Conservation (phyloP, 2,113 vertebrate genomes). For the Trogon surrucura region DNA sequence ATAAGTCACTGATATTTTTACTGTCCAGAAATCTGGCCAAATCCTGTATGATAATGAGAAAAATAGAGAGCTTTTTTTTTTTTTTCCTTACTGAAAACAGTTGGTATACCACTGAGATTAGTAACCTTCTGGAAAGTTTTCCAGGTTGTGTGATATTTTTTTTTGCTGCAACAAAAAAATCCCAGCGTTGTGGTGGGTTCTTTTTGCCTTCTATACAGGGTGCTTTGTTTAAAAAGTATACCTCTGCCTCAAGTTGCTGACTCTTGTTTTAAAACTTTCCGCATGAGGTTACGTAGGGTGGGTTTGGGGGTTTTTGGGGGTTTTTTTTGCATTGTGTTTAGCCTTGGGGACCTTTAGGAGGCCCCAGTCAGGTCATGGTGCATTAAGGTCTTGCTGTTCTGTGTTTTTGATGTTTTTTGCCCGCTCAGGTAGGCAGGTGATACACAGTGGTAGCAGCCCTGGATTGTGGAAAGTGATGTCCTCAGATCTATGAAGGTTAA, state of each 20-base stretch:
- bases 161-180: background rate
- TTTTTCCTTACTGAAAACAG: background rate
- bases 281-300: background rate
- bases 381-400: fast-evolving
- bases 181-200: fast-evolving
- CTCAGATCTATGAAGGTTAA: background rate
- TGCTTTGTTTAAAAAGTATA: background rate
- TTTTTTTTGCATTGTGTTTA: background rate
- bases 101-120: background rate
- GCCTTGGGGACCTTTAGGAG: background rate
- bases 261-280: background rate
- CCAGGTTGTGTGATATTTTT: fast-evolving
- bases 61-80: background rate
- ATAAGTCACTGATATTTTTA: background rate
- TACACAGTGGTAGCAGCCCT: fast-evolving
- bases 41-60: background rate
- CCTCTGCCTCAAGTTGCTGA: background rate
- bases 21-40: background rate
- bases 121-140: background rate
- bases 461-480: background rate
- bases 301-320: background rate
- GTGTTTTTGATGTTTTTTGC: background rate
- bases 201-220: background rate
- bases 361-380: background rate
- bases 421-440: background rate